Base-by-base conservation (phyloP, 2,888 invertebrate genomes). In the Lottia gigantea region DNA sequence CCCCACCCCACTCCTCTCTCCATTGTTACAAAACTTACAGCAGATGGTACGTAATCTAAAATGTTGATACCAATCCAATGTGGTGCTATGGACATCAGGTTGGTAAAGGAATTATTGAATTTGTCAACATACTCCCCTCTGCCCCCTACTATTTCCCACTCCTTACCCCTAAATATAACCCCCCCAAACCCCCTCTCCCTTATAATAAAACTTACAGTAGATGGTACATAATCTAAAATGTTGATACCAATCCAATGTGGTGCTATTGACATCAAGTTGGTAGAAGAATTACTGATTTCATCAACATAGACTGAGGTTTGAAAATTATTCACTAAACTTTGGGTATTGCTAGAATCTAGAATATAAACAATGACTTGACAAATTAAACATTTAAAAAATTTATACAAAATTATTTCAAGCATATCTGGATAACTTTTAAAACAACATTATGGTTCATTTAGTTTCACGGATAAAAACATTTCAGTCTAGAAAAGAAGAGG, bases 11-110 rank as follows among this genome's bases (percentile, higher is more conserved):
- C 31, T 31, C 31, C 31, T 6, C 31, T 4, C 31, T 6, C 31
- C 31, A 31, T 31, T 4, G 31, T 4, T 2, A 31, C n/a, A 31
- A 4, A 31, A 61, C 49, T 55, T 71, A 71, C 71, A 31, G 31
- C 8, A 15, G 63, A 15, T 31, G 66, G n/a, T 23, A 46, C 65
- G 11, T 70, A 46, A 25, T 45, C 23, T 25, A 65, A 46, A 45
- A 75, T 46, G n/a, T 69, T 67, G n/a, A 73, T 25, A n/a, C 75
- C 75, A 16, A 74, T 26, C n/a, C 63, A 64, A 65, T 76, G 77
- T 7, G 72, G 72, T 3, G 65, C 71, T 14, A 68, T 61, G 1
- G 46, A 25, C 45, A 68, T 31, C 25, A 75, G 40, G 47, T 74
- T 71, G 19, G 55, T 66, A 31, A 15, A 25, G 15, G 31, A 19